Base-by-base conservation (phyloP, 1,140 invertebrate genomes). In the Anadara kagoshimensis region DNA sequence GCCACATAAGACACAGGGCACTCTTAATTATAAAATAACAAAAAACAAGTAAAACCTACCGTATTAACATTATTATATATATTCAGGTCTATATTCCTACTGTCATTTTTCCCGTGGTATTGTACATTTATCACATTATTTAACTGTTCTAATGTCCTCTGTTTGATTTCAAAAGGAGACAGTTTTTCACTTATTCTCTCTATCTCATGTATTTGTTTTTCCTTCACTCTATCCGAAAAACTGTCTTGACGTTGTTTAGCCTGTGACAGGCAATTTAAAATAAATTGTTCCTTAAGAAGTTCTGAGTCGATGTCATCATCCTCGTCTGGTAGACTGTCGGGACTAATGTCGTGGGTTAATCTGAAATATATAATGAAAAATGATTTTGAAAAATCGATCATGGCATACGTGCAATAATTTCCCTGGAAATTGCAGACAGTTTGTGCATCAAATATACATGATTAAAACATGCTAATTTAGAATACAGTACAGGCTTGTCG, bases 341-440 rank as follows among this genome's bases (percentile, higher is more conserved):
- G 78, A 57, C 80, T 80, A 16, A 80, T 74, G 43, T 80, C 78
- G 61, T 82, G 80, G 4, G 73, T 66, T 49, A 80, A 45, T 77
- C 78, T 80, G 58, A 26, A 71, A 75, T 12, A 54, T 7, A 7
- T 36, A n/a, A n/a, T n/a, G n/a, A n/a, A n/a, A n/a, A n/a, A n/a
- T n/a, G n/a, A n/a, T n/a, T n/a, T n/a, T n/a, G n/a, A n/a, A n/a
- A n/a, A n/a, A n/a, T n/a, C n/a, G n/a, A n/a, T n/a, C n/a, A n/a
- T n/a, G n/a, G n/a, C n/a, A n/a, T n/a, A n/a, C n/a, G n/a, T n/a
- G n/a, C n/a, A n/a, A n/a, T n/a, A n/a, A n/a, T n/a, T n/a, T n/a
- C n/a, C n/a, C n/a, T n/a, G n/a, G n/a, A n/a, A n/a, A 7, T 36
- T 36, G 29, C 7, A 36, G 29, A 36, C 29, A 36, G 2, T 36